Conservation (phyloP, 2,888 invertebrate genomes). For the Drosophila ochracea region DNA sequence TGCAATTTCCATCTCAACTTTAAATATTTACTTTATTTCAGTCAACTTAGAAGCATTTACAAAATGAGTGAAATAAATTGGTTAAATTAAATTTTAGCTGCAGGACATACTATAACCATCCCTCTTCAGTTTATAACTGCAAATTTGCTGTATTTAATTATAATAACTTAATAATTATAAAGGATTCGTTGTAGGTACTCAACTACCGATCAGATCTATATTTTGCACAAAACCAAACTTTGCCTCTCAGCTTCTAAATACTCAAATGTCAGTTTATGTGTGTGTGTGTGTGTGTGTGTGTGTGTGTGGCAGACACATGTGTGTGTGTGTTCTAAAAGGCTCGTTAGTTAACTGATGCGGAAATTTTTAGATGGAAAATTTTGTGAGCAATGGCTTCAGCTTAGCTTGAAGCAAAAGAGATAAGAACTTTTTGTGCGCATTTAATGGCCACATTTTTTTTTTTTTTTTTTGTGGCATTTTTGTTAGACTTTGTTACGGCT, state of each 20-base stretch:
- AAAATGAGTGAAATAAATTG: neutral
- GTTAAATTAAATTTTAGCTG: too few relatives aligned
- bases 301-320: slow-evolving; percentile 12
- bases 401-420: slow-evolving; percentile 51
- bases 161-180: slow-evolving; percentile 16
- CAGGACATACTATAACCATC: neutral
- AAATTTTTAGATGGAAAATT: slow-evolving; percentile 62
- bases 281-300: neutral
- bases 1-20: neutral
- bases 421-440: slow-evolving; percentile 71
- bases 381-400: slow-evolving; percentile 47
- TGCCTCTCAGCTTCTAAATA: slow-evolving; percentile 26
- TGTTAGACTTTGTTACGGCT: slow-evolving; percentile 34
- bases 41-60: neutral
- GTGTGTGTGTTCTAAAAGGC: slow-evolving; percentile 38
- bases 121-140: neutral
- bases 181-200: slow-evolving; percentile 18
- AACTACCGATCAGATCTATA: slow-evolving; percentile 14
- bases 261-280: slow-evolving; percentile 3
- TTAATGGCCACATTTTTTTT: slow-evolving; percentile 31
- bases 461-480: neutral
- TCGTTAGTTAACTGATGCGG: slow-evolving; percentile 77
- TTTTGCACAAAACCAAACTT: slow-evolving; percentile 15
- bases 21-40: neutral
- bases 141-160: neutral